Evolutionary conservation across 1,140 invertebrate genomes (phyloP).

Genomic region (Achroia grisella): DNA sequence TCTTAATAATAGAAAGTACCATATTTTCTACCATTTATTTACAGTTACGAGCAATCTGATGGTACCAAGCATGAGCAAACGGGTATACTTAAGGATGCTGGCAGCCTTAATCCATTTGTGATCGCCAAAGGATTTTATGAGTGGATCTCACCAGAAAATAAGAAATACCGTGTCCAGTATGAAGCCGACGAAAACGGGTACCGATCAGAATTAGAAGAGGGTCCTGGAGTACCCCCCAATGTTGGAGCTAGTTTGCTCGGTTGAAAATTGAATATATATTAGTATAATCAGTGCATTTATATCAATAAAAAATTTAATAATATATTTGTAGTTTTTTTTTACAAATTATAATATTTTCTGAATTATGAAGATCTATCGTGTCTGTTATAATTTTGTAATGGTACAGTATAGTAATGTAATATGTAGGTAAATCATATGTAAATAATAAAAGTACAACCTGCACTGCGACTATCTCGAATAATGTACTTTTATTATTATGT

Average conservation of each 20-base stretch:
- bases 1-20: no score
- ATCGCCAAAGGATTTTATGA: background rate
- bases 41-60: constrained; percentile 1
- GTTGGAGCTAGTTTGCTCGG: background rate
- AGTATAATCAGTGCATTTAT: no score
- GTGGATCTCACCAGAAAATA: background rate
- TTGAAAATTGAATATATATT: background rate
- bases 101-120: background rate
- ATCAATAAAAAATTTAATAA: no score
- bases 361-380: no score
- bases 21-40: background rate
- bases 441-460: no score
- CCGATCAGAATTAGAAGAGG: background rate
- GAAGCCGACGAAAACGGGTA: background rate
- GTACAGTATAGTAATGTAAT: no score
- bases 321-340: no score
- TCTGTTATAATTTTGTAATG: no score
- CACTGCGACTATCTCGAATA: no score
- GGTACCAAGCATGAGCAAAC: background rate
- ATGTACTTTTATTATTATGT: no score
- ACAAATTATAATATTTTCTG: no score
- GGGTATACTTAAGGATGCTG: background rate
- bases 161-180: background rate
- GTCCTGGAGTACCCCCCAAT: background rate
- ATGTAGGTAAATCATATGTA: no score